Evolutionary conservation across 2,888 invertebrate species (phyloP).

Genomic region (Silvanus unidentatus): DNA sequence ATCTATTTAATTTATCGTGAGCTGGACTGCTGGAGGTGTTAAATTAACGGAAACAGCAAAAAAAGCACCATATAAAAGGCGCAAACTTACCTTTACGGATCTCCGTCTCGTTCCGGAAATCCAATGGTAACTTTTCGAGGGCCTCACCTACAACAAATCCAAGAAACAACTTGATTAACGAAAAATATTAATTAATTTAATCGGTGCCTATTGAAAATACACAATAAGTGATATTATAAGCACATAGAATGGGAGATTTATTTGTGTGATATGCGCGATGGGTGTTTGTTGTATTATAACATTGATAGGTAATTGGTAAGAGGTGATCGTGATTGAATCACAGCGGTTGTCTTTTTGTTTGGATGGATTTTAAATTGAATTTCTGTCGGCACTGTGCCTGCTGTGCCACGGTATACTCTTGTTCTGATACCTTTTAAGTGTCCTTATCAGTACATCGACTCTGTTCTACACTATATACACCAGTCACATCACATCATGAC

Average conservation of each 20-base stretch:
- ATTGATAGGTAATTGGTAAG: conserved; percentile 39
- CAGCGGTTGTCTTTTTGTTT: conserved; percentile 42
- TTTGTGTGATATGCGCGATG: too few species aligned
- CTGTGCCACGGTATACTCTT: conserved; percentile 31
- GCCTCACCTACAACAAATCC: conserved; percentile 39
- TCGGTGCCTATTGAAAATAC: too few species aligned
- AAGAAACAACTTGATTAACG: not conserved
- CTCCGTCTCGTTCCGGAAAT: conserved; percentile 36
- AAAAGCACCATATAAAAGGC: conserved; percentile 8
- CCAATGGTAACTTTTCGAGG: conserved; percentile 39
- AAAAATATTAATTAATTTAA: not conserved
- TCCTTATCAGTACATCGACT: conserved; percentile 28
- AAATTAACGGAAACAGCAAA: conserved; percentile 25
- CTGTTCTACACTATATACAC: conserved; percentile 20
- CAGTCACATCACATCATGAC: conserved; percentile 26
- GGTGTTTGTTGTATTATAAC: conserved; percentile 12
- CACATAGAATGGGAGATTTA: conserved; percentile 1
- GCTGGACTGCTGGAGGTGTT: conserved; percentile 23
- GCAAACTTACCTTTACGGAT: conserved; percentile 39
- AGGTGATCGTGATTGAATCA: conserved; percentile 42
- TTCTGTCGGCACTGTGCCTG: conserved; percentile 33
- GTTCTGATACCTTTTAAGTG: conserved; percentile 37
- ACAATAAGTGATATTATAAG: not conserved
- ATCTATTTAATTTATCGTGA: conserved; percentile 34
- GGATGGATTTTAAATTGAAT: conserved; percentile 41